phyloP scores from a whole-genome alignment of 2,113 vertebrate species.

The Tupaia chinensis region DNA sequence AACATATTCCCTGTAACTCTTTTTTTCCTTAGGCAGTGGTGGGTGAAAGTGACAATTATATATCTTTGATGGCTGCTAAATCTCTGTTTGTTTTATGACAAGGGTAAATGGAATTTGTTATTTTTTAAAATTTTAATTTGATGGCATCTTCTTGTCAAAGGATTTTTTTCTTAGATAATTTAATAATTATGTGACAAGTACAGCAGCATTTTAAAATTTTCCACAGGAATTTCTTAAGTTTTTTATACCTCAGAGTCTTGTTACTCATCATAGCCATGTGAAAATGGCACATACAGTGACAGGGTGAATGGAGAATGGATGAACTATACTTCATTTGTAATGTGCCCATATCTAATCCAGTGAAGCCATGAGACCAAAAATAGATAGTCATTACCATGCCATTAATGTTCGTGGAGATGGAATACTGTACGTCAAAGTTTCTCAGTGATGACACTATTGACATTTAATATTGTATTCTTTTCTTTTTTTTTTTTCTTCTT shows the following conservation, averaged over 20 bases:
- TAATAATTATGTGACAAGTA: not conserved
- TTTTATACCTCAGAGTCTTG: not conserved
- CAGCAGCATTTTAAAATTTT: not conserved
- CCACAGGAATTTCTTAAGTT: not conserved
- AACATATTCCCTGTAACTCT: not conserved
- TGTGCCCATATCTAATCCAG: accelerated
- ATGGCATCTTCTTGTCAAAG: conserved; percentile 2
- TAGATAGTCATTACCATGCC: accelerated
- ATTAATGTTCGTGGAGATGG: not conserved
- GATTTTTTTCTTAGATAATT: conserved; percentile 12
- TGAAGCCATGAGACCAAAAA: not conserved
- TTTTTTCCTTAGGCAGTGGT: not conserved
- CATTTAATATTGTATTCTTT: not conserved
- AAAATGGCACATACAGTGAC: not conserved
- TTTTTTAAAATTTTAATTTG: conserved; percentile 56
- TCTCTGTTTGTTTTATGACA: not conserved
- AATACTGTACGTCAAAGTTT: not conserved
- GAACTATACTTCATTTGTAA: not conserved
- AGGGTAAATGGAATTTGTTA: conserved; percentile 61
- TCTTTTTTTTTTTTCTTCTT: too few relatives aligned
- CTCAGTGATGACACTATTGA: not conserved
- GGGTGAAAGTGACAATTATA: conserved; percentile 4
- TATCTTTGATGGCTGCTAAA: not conserved
- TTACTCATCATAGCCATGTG: not conserved
- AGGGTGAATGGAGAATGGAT: not conserved